Evolutionary conservation across 2,113 vertebrate species (phyloP).

Genomic region (Sapayoa aenigma): DNA sequence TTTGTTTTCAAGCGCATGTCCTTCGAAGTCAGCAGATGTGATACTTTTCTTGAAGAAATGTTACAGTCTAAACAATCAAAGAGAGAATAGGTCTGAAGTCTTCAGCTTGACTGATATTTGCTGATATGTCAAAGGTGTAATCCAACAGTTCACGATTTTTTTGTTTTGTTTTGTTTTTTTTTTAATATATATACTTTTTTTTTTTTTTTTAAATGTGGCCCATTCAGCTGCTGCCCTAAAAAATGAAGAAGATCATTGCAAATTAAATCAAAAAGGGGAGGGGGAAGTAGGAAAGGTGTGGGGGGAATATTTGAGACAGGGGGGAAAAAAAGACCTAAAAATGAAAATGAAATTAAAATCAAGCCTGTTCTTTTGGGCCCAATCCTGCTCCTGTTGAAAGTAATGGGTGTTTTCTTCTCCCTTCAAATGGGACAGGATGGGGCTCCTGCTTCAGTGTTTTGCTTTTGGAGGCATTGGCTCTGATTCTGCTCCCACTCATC

Average conservation of each 20-base stretch:
- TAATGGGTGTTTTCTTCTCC: slow-evolving; percentile 33
- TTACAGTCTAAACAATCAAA: slow-evolving; percentile 82
- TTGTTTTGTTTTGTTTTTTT: slow-evolving; percentile 56
- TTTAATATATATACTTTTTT: slow-evolving; percentile 75
- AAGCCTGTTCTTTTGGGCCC: slow-evolving; percentile 55
- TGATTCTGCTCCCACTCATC: slow-evolving; percentile 54
- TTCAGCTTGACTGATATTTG: slow-evolving; percentile 83
- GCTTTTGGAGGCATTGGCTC: slow-evolving; percentile 26
- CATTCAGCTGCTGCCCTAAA: slow-evolving; percentile 87
- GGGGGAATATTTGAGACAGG: slow-evolving; percentile 29
- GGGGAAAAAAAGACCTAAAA: slow-evolving; percentile 31
- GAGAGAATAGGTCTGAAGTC: slow-evolving; percentile 83
- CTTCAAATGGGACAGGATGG: slow-evolving; percentile 58
- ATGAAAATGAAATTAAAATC: slow-evolving; percentile 37
- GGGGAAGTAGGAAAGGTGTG: neutral
- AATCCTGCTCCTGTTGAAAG: slow-evolving; percentile 65
- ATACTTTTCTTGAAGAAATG: slow-evolving; percentile 83
- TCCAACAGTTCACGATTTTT: slow-evolving; percentile 76
- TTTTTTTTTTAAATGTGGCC: slow-evolving; percentile 82
- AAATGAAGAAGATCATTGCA: slow-evolving; percentile 80
- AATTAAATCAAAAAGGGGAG: slow-evolving; percentile 70
- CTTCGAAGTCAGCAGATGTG: slow-evolving; percentile 79
- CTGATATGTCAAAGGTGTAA: slow-evolving; percentile 86
- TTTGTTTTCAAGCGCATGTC: slow-evolving; percentile 74
- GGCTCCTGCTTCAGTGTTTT: slow-evolving; percentile 6